Evolutionary conservation across 2,888 invertebrate species (phyloP), one percentile per base, ranked within the genome.

Genomic region (Amaurobius ferox): DNA sequence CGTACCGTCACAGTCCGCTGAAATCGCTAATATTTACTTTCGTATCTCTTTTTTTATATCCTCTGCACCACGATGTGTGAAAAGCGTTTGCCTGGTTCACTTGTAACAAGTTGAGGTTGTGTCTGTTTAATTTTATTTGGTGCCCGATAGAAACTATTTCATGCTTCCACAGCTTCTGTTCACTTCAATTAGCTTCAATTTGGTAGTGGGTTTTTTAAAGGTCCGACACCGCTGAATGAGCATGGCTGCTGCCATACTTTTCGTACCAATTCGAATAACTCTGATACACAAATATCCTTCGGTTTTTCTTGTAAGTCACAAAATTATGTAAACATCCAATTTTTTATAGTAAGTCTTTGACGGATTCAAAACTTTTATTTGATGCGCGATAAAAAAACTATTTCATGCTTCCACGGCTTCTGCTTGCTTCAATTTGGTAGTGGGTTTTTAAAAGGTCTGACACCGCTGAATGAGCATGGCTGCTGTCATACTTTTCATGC

Each of bases 91-190:
- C 23, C 5, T n/a, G 55, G 3, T 55, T 55, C 19, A 19, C 55
- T 16, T 55, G 55, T 55, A 55, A 55, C 55, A 55, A 55, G 23
- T 55, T 23, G 23, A 55, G 55, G 23, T 55, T 55, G 55, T n/a
- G 19, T 16, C 16, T 2, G 3, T 23, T 23, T 23, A 44, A 23
- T 55, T 55, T 55, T 55, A 23, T 23, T 55, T 11, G 3, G 55
- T 55, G 11, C 55, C 55, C 23, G 23, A 55, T 23, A 5, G 23
- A 55, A 55, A 23, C 55, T 11, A 55, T 55, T 55, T 55, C 55
- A 55, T 55, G 55, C 55, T 23, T 55, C 23, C 55, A 23, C 16
- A 23, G 23, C 23, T 55, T 3, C 55, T 23, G 55, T 11, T 23
- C 55, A 23, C 5, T 55, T 16, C 23, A 55, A 55, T 55, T 55